Evolutionary conservation across 1,140 invertebrate species (phyloP), one percentile per base, ranked within the genome.

Genomic region (Platyura marginata): DNA sequence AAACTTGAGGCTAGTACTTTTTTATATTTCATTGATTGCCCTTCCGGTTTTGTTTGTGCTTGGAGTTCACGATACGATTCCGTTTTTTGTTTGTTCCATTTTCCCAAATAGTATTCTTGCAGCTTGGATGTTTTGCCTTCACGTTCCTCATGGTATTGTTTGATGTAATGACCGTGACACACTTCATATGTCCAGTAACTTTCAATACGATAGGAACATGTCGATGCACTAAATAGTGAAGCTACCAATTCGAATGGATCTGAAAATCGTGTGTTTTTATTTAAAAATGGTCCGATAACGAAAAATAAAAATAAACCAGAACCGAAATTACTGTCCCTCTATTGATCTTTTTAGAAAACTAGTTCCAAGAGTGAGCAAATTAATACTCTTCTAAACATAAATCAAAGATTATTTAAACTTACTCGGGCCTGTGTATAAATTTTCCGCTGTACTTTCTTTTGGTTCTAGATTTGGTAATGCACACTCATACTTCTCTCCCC

Each of bases 161-260:
- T 68, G 3, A 97, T 74, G 60, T 82, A 79, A 48, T 73, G 69
- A 4, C 91, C 91, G 68, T 97, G 93, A 56, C 94, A 97, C 9
- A 98, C 67, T 65, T 97, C 91, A 67, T 97, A 98, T 0, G 85
- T 91, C 94, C 93, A 97, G 61, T 94, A 98, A 33, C 80, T 79
- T 61, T 97, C 93, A 43, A 96, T 66, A 47, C 82, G 72, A 50
- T 87, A 91, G 0, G 86, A 87, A 63, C 90, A 96, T 41, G 68
- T 66, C 46, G 70, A 68, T 47, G 81, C 75, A 13, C 63, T 64
- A 60, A 92, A 88, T 23, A 92, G 59, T 3, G 79, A 75, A 41
- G 73, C 64, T 20, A 96, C 61, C 3, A 93, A 56, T 51, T 82
- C 74, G 36, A 91, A 65, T 1, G 86, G 79, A 59, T 74, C 79